These are phyloP conservation scores for Crypturellus undulatus DNA, from an alignment of 2,113 vertebrate genomes.

Conservation along the genomic window DNA sequence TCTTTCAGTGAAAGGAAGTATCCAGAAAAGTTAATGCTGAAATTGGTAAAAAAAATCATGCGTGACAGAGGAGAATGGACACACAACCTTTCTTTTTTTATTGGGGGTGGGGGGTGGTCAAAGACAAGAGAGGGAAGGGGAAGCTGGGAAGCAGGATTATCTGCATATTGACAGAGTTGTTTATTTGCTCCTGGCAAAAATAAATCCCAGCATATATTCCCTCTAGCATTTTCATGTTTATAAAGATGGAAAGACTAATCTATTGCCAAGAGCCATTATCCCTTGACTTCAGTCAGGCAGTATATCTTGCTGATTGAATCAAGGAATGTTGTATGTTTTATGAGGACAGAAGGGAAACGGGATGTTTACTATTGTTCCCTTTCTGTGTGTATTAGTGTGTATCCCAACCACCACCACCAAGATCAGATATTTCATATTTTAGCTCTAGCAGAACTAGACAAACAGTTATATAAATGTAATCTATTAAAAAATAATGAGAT, in stretches of 20 bases:
- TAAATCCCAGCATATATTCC: constrained; percentile 46
- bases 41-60: constrained; percentile 61
- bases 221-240: constrained; percentile 57
- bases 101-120: neutral
- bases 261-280: constrained; percentile 23
- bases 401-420: neutral
- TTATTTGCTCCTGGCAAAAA: constrained; percentile 70
- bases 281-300: neutral
- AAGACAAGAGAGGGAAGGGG: neutral
- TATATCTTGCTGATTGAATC: constrained; percentile 47
- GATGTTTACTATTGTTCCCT: neutral
- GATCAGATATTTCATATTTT: neutral
- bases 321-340: constrained; percentile 10
- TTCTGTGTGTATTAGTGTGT: neutral
- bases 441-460: neutral
- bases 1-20: constrained; percentile 63
- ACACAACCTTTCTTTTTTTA: neutral
- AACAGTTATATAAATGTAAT: neutral
- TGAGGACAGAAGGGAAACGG: constrained; percentile 13
- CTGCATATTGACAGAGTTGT: constrained; percentile 62
- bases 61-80: constrained; percentile 48
- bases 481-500: neutral
- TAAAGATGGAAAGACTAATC: constrained; percentile 40
- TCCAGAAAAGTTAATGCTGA: constrained; percentile 56
- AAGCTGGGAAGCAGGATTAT: neutral